Evolutionary conservation across 2,888 invertebrate genomes (phyloP), one percentile per base, ranked within the genome.

Genomic region (Perizoma affinitatum): DNA sequence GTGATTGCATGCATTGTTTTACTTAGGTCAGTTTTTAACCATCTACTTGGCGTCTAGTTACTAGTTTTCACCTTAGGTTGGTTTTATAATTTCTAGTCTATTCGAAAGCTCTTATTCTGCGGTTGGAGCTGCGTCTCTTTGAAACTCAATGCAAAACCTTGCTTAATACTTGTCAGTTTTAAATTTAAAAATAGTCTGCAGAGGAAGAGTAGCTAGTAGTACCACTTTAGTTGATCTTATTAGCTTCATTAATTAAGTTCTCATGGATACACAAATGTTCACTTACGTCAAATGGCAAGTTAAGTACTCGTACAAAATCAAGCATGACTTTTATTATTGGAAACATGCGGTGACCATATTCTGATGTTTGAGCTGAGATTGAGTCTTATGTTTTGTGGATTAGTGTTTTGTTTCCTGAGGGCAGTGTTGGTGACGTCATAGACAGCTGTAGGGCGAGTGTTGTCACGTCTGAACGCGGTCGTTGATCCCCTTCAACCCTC

Each of bases 381-480:
- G 79, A 75, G 74, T 83, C 84, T 82, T 85, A 84, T 77, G 49
- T 75, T 58, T 70, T 72, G 69, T 69, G 72, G 71, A 73, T 78
- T 83, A 87, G 80, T 82, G 83, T 79, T 74, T 73, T 59, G 73
- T 58, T 70, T 69, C 60, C 22, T 53, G 34, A 72, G 79, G 81
- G 82, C 80, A 79, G 79, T 79, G 58, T 73, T 67, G 73, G 77
- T 91, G 91, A 90, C 89, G 91, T 92, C 90, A 87, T 77, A 77
- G 83, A 84, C 90, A 90, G 91, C 91, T 91, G 91, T 90, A 88
- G 88, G 88, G 88, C 86, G 90, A 81, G 74, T 90, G 90, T 90
- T 90, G 90, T 91, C 90, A 90, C 79, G 83, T 79, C 79, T 80
- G 79, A 80, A 70, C 80, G 81, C 80, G 87, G 84, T 81, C 90